phyloP scores from a whole-genome alignment of 1,140 invertebrate genomes.

The Anastatus disparis region DNA sequence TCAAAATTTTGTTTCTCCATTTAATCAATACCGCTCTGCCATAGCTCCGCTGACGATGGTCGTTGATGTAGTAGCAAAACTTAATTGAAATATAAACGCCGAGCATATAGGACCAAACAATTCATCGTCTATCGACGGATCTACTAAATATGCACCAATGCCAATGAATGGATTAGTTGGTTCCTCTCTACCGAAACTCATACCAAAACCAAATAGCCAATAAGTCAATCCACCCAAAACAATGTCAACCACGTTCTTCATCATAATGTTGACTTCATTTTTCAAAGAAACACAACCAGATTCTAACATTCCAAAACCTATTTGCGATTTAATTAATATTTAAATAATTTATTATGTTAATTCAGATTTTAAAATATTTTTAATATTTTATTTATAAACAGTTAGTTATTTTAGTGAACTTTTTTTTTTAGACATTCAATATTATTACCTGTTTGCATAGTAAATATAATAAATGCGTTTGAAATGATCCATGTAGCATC shows the following conservation, averaged over 20 bases:
- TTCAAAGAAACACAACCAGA: constrained; percentile 92
- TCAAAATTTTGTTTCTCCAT: too few relatives aligned
- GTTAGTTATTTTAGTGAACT: too few relatives aligned
- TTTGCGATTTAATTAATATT: constrained; percentile 37
- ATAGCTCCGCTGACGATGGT: constrained; percentile 92
- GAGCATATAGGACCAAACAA: constrained; percentile 83
- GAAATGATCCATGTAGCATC: constrained; percentile 94
- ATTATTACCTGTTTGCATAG: constrained; percentile 97
- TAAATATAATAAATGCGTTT: constrained; percentile 94
- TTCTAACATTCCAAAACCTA: constrained; percentile 92
- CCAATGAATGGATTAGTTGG: constrained; percentile 80
- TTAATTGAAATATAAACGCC: constrained; percentile 87
- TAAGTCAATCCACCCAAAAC: constrained; percentile 92
- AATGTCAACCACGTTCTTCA: constrained; percentile 94
- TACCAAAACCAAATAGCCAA: constrained; percentile 93
- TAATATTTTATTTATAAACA: too few relatives aligned
- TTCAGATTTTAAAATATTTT: too few relatives aligned
- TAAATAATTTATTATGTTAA: too few relatives aligned
- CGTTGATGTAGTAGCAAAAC: constrained; percentile 90
- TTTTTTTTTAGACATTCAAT: too few relatives aligned
- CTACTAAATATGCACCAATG: constrained; percentile 74
- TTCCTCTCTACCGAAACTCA: constrained; percentile 84
- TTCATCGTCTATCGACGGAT: constrained; percentile 74
- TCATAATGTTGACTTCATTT: constrained; percentile 97
- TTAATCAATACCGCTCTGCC: constrained; percentile 87